Evolutionary conservation across 92 coral and sea anemone species (phyloP), one percentile per base, ranked within the genome.

Genomic region (Phymanthus crucifer): DNA sequence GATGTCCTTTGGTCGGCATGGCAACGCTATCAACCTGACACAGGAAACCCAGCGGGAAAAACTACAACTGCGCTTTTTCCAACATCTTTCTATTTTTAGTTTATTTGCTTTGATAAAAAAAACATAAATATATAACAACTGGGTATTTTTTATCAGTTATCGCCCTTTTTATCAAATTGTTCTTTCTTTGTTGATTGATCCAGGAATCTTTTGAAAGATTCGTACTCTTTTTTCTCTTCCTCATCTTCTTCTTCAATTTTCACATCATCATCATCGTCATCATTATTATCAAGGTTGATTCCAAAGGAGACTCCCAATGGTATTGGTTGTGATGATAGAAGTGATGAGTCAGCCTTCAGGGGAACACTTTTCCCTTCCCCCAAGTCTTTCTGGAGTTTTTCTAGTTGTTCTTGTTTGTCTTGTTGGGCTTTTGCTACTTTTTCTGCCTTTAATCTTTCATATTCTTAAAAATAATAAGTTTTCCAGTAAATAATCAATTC

Each of bases 351-450:
- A 86, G 83, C 70, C 33, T 85, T 70, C 87, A 95, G 64, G 27
- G 97, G 90, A 68, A 95, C 92, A 57, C 83, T 66, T 80, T 89
- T 86, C 48, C 98, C 98, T 73, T 91, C 89, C 3, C 98, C 98
- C 11, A 95, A 80, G 58, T 95, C 97, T 74, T 88, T 89, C 71
- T 90, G 82, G 29, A 95, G 74, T 74, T 93, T 90, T 45, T 90
- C 90, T 47, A 95, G 70, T 40, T 95, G 95, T 61, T 93, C 89
- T 33, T 72, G 73, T 70, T 87, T 88, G 14, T 89, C 90, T 57
- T 86, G 83, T 66, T 86, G 83, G 12, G 72, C 80, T 36, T 82
- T 77, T 23, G 87, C 86, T 47, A 79, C 82, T 74, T 84, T 93
- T 33, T 95, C 92, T n/a, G 81, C 83, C 43, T 90, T 95, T 58